A percentile compares a stretch with the other conserved stretches of the same genome.
Conservation (phyloP, 1,140 invertebrate species). For the Bombus sibiricus region DNA sequence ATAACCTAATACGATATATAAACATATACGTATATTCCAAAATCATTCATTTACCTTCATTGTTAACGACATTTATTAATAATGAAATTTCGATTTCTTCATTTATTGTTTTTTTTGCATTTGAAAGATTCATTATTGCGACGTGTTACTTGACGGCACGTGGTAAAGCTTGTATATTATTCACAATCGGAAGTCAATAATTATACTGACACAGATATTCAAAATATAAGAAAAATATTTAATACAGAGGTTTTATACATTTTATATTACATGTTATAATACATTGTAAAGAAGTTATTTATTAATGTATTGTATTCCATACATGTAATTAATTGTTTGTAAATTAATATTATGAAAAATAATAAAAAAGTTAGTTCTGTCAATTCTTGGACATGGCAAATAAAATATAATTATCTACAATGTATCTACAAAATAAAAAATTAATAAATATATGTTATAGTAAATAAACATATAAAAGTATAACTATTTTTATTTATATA, state of each 20-base stretch:
- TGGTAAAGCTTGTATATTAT: background rate
- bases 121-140: conserved; percentile 22
- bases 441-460: too few species aligned
- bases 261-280: too few species aligned
- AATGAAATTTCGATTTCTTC: conserved; percentile 47
- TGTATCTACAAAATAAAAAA: too few species aligned
- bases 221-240: background rate
- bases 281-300: too few species aligned
- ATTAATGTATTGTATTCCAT: too few species aligned
- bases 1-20: conserved; percentile 18
- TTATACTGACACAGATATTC: background rate
- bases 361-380: background rate
- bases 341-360: background rate
- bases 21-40: background rate
- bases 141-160: conserved; percentile 5
- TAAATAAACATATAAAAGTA: background rate
- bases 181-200: background rate
- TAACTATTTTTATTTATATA: background rate
- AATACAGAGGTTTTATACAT: too few species aligned
- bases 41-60: conserved; percentile 46
- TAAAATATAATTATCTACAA: too few species aligned
- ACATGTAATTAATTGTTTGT: background rate
- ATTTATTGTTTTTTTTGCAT: background rate
- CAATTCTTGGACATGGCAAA: too few species aligned
- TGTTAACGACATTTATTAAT: conserved; percentile 45